Conservation (phyloP, 2,113 vertebrate species). For the Vidua chalybeata region DNA sequence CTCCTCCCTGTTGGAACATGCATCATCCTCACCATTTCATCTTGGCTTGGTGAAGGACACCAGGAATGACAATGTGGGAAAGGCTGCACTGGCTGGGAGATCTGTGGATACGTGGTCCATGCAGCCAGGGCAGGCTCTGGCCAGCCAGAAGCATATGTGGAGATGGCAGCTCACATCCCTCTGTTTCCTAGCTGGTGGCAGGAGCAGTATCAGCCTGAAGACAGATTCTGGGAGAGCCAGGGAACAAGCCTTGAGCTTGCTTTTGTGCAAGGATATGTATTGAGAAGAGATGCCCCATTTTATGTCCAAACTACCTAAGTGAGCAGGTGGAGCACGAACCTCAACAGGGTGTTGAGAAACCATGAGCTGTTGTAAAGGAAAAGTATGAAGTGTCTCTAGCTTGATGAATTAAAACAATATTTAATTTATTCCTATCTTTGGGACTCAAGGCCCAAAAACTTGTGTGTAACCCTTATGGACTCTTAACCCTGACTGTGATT, state of each 20-base stretch:
- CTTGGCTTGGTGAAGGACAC: neutral
- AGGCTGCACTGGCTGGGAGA: neutral
- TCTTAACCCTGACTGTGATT: neutral
- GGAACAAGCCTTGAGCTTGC: neutral
- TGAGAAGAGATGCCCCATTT: neutral
- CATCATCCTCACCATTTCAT: neutral
- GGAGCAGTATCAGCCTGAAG: neutral
- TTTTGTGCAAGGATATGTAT: neutral
- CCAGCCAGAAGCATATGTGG: neutral
- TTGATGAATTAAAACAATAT: neutral
- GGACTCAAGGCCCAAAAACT: neutral
- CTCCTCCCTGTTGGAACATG: neutral
- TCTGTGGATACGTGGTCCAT: fast-evolving
- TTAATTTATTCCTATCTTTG: neutral
- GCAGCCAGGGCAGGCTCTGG: neutral
- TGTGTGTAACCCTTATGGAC: neutral
- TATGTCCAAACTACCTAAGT: neutral
- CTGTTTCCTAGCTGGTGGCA: neutral
- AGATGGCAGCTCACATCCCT: neutral
- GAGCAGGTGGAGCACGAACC: neutral
- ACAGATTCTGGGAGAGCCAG: neutral
- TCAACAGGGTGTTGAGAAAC: neutral
- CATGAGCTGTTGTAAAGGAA: neutral
- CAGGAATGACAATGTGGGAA: fast-evolving
- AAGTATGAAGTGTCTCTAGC: neutral